phyloP scores from a whole-genome alignment of 2,113 vertebrate genomes.

The Pygoscelis antarcticus region DNA sequence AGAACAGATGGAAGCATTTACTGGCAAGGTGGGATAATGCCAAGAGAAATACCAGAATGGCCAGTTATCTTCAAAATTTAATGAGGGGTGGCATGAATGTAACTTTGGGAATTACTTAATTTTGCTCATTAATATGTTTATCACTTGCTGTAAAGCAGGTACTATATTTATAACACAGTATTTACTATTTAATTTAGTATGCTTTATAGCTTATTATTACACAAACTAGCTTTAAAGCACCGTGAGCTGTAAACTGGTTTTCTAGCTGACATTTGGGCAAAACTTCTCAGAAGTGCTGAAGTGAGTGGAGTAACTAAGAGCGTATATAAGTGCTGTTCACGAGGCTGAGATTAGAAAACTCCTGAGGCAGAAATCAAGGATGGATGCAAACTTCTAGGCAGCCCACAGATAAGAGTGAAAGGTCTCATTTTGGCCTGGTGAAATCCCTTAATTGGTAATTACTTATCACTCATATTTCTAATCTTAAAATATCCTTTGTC shows the following conservation, averaged over 20 bases:
- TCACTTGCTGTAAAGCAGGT: not conserved
- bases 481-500: not conserved
- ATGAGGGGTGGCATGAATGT: not conserved
- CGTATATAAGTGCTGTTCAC: accelerated
- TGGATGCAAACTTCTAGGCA: not conserved
- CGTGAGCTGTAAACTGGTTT: not conserved
- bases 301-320: not conserved
- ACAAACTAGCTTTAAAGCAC: not conserved
- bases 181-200: not conserved
- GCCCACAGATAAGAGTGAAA: not conserved
- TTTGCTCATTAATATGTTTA: not conserved
- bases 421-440: not conserved
- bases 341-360: not conserved
- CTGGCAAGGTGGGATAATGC: not conserved
- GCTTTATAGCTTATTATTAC: not conserved
- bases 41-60: not conserved
- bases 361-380: not conserved
- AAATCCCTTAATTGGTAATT: not conserved
- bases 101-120: not conserved
- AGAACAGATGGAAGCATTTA: slow-evolving; percentile 23
- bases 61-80: not conserved
- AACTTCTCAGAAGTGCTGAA: not conserved
- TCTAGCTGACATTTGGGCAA: not conserved
- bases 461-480: not conserved
- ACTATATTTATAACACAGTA: not conserved